Percentiles rank a stretch among this genome's conserved stretches.
These are phyloP conservation scores for Orius insidiosus DNA, from an alignment of 1,140 invertebrate genomes.

Conservation along the genomic window DNA sequence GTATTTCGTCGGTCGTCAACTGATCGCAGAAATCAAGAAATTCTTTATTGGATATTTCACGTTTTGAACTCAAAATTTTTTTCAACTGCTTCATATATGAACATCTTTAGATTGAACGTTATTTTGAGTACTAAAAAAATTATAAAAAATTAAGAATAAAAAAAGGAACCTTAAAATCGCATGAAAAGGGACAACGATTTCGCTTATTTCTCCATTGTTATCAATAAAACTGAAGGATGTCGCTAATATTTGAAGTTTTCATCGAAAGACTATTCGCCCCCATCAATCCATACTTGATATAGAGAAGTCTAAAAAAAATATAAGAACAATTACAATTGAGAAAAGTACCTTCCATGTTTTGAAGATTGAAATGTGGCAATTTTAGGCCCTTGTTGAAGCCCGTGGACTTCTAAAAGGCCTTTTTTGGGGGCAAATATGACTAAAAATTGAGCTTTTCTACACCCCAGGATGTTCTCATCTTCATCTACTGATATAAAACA, in stretches of 20 bases:
- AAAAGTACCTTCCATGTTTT: slow-evolving; percentile 46
- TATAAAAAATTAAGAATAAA: too few relatives aligned
- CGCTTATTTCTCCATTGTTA: slow-evolving; percentile 58
- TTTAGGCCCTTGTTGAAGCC: slow-evolving; percentile 65
- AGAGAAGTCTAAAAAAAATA: slow-evolving; percentile 40
- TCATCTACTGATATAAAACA: slow-evolving; percentile 71
- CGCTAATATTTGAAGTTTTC: slow-evolving; percentile 30
- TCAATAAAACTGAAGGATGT: slow-evolving; percentile 61
- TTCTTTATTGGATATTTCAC: slow-evolving; percentile 24
- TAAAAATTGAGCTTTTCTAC: slow-evolving; percentile 48
- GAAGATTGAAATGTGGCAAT: slow-evolving; percentile 78
- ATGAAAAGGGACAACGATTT: slow-evolving; percentile 78
- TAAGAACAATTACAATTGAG: slow-evolving; percentile 1
- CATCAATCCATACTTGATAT: slow-evolving; percentile 61
- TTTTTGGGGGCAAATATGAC: slow-evolving; percentile 71
- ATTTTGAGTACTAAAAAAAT: slow-evolving; percentile 50
- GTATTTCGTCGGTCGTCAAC: slow-evolving; percentile 54
- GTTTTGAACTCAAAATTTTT: slow-evolving; percentile 27
- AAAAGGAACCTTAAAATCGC: slow-evolving; percentile 46
- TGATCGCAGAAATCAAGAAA: slow-evolving; percentile 36
- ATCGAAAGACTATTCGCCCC: slow-evolving; percentile 32
- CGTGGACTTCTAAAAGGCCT: slow-evolving; percentile 79
- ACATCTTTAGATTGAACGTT: slow-evolving; percentile 71
- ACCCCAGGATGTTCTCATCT: slow-evolving; percentile 27
- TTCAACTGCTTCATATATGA: slow-evolving; percentile 68